A percentile compares a stretch with the other conserved stretches of the same genome.
These are phyloP conservation scores for Troides helena DNA, from an alignment of 2,888 invertebrate genomes.

Conservation along the genomic window DNA sequence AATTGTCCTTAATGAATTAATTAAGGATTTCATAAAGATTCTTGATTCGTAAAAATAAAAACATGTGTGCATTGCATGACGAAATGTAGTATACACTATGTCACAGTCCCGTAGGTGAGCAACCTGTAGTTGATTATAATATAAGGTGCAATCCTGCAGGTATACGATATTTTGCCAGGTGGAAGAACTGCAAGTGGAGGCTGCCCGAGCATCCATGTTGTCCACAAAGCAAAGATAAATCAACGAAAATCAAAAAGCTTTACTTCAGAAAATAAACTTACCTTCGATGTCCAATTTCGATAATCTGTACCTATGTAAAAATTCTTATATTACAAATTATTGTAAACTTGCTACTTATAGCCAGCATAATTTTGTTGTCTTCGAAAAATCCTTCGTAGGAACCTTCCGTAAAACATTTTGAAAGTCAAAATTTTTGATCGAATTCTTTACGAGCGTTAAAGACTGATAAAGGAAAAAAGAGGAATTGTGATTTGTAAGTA, in stretches of 20 bases:
- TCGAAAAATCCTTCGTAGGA: slow-evolving; percentile 53
- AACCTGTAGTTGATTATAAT: slow-evolving; percentile 79
- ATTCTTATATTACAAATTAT: slow-evolving; percentile 65
- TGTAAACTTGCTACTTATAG: slow-evolving; percentile 78
- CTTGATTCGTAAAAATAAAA: slow-evolving; percentile 14
- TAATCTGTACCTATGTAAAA: slow-evolving; percentile 66
- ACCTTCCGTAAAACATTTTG: slow-evolving; percentile 65
- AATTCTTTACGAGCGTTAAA: slow-evolving; percentile 75
- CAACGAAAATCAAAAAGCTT: slow-evolving; percentile 72
- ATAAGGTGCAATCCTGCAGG: slow-evolving; percentile 82
- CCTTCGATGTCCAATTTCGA: slow-evolving; percentile 66
- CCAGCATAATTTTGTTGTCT: slow-evolving; percentile 54
- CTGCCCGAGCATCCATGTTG: slow-evolving; percentile 84
- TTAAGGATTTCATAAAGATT: not conserved
- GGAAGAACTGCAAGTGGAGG: slow-evolving; percentile 90
- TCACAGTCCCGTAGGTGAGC: slow-evolving; percentile 61
- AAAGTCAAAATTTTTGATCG: slow-evolving; percentile 62
- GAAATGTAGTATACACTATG: slow-evolving; percentile 45
- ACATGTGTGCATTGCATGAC: slow-evolving; percentile 54
- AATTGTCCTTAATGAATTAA: not conserved
- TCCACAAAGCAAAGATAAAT: slow-evolving; percentile 82
- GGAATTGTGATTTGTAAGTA: slow-evolving; percentile 68
- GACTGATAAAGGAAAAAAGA: slow-evolving; percentile 75
- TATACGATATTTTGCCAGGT: slow-evolving; percentile 92
- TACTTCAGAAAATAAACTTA: slow-evolving; percentile 75